Evolutionary conservation across 2,888 invertebrate species (phyloP), one percentile per base, ranked within the genome.

Genomic region (Micoletzkya japonica): DNA sequence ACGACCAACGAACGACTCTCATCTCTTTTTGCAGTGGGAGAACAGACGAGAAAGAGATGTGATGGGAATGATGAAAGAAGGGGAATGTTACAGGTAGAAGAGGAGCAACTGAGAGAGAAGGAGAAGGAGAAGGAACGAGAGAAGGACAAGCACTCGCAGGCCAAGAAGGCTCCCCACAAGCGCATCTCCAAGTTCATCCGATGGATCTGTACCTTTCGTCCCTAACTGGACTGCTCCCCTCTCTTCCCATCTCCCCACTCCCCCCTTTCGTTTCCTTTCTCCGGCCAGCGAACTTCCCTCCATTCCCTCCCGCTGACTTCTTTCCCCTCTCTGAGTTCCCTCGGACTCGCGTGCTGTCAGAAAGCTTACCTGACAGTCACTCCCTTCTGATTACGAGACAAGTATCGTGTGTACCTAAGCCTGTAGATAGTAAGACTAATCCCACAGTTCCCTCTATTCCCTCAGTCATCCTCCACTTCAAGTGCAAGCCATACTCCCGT

Each of bases 131-230:
- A n/a, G n/a, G n/a, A n/a, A n/a, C n/a, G n/a, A n/a, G n/a, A n/a
- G n/a, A n/a, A n/a, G n/a, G n/a, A n/a, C 32, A 56, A 58, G 44
- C n/a, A 39, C 28, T n/a, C 66, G 34, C 44, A 44, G 44, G 44
- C 10, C 44, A 44, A 44, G 10, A 20, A 44, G 44, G 44, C n/a
- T n/a, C n/a, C n/a, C n/a, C n/a, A n/a, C n/a, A n/a, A n/a, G n/a
- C n/a, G n/a, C n/a, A n/a, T n/a, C n/a, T n/a, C n/a, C 30, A 66
- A 66, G 37, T 66, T 66, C 64, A 37, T 66, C 37, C 52, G 54
- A 3, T 66, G 64, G 64, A 28, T 66, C 4, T 66, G 64, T 54
- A 37, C 37, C 4, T 66, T 66, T 37, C 64, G 64, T 37, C 44
- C 64, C 14, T 66, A 20, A 44, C 44, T 28, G 17, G n/a, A 44